phyloP scores from a whole-genome alignment of 2,888 invertebrate genomes.

The Bedellia somnulentella region DNA sequence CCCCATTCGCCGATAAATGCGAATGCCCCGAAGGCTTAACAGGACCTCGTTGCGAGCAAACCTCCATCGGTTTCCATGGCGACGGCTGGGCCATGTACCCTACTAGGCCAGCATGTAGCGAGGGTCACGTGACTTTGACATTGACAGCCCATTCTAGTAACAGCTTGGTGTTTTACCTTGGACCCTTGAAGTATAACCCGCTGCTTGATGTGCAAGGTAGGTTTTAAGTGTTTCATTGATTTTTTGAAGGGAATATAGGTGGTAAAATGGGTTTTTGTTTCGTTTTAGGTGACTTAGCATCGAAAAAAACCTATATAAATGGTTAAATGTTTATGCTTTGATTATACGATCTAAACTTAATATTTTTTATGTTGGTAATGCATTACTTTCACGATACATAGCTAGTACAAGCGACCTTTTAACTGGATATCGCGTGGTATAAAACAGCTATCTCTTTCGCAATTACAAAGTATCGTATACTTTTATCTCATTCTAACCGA shows the following conservation, averaged over 20 bases:
- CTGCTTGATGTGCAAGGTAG: constrained; percentile 66
- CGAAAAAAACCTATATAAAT: too few species aligned
- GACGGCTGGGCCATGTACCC: constrained; percentile 93
- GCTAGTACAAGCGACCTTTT: too few species aligned
- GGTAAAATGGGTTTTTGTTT: too few species aligned
- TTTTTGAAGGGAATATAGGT: neutral
- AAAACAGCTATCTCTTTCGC: too few species aligned
- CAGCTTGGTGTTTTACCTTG: constrained; percentile 89
- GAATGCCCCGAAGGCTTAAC: constrained; percentile 77
- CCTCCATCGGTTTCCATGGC: constrained; percentile 86
- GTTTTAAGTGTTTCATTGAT: neutral
- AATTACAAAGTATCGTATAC: too few species aligned
- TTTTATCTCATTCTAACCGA: too few species aligned
- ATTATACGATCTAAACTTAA: too few species aligned
- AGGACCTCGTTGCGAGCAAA: constrained; percentile 90
- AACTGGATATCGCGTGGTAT: too few species aligned
- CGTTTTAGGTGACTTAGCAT: too few species aligned
- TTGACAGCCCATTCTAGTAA: constrained; percentile 75
- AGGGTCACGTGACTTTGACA: constrained; percentile 79
- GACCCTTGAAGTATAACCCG: constrained; percentile 72
- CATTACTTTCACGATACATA: too few species aligned
- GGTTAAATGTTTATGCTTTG: too few species aligned
- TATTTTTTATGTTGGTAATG: too few species aligned
- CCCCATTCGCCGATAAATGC: constrained; percentile 68
- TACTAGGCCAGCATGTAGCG: constrained; percentile 82